Base-by-base conservation (phyloP, 2,797 vertebrate genomes). In the Phoxinus dragarum region DNA sequence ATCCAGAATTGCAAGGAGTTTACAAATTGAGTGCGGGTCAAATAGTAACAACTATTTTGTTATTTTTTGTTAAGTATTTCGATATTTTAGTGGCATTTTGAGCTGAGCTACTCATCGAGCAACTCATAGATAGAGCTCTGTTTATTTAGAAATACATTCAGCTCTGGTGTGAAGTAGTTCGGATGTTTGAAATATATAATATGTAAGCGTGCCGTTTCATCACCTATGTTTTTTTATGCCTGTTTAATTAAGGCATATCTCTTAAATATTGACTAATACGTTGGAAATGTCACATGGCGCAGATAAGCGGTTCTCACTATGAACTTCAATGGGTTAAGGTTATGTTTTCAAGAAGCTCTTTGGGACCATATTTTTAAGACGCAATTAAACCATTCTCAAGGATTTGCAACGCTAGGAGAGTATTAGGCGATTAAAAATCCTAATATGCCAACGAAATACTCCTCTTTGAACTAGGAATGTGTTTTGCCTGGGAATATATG, bases 401-500 rank as follows among this genome's bases (percentile, higher is more conserved):
- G 94, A 89, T 88, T 93, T 92, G 90, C 72, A 86, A 89, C 85
- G 82, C 85, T 71, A 81, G 78, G 85, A 79, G 91, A 94, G 93
- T 93, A 92, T 92, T 93, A 93, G 92, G 91, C 93, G 94, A 95
- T 95, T 95, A 95, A 95, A 93, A 94, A 94, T 94, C 93, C 89
- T 93, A 93, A 94, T 93, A 93, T 92, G 92, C 84, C 67, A 89
- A 88, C 86, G 84, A 94, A 92, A 92, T 92, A 93, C 91, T 92
- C 88, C 61, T 93, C 94, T 95, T 96, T 95, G 94, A 95, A 95
- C 94, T 94, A 93, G 93, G 94, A 95, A 94, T 93, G 93, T 69
- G 91, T 83, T 86, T 93, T 92, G 92, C 90, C 90, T 93, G 83
- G 92, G 91, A 93, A 93, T 93, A 92, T 93, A 91, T 88, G 94